These are phyloP conservation scores for Magallana ariakensis DNA, from an alignment of 1,140 invertebrate genomes.

Conservation along the genomic window DNA sequence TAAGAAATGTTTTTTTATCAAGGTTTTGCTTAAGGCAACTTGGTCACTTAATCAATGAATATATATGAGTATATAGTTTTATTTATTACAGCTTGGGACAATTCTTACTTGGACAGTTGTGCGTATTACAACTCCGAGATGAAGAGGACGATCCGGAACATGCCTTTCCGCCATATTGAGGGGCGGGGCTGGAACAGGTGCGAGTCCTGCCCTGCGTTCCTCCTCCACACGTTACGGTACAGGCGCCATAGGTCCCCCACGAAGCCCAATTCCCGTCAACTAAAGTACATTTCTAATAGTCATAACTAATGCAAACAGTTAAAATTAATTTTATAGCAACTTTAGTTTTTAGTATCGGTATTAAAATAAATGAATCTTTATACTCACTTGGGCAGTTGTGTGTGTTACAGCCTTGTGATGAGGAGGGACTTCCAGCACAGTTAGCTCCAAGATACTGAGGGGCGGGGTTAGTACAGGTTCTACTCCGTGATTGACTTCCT, in stretches of 20 bases:
- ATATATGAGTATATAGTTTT: neutral
- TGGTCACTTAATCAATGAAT: neutral
- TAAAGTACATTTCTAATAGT: neutral
- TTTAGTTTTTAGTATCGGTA: neutral
- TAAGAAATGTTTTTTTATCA: neutral
- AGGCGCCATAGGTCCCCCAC: conserved; percentile 88
- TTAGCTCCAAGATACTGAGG: conserved; percentile 17
- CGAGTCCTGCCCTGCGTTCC: conserved; percentile 86
- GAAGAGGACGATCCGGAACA: conserved; percentile 52
- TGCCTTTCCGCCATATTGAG: conserved; percentile 60
- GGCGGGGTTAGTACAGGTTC: conserved; percentile 29
- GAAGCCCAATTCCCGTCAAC: conserved; percentile 49
- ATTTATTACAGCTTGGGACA: neutral
- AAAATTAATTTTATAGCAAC: neutral
- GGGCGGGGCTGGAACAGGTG: conserved; percentile 62
- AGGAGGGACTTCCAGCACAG: neutral
- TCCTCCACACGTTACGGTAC: conserved; percentile 93
- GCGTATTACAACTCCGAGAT: conserved; percentile 45
- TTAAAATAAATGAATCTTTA: neutral
- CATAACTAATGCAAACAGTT: no score
- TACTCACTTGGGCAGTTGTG: conserved; percentile 7
- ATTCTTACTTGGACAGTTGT: conserved; percentile 37
- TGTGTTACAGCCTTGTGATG: neutral
- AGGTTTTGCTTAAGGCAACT: neutral
- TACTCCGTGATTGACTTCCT: neutral